Base-by-base conservation (phyloP, 2,113 vertebrate species). In the Penelope pileata region DNA sequence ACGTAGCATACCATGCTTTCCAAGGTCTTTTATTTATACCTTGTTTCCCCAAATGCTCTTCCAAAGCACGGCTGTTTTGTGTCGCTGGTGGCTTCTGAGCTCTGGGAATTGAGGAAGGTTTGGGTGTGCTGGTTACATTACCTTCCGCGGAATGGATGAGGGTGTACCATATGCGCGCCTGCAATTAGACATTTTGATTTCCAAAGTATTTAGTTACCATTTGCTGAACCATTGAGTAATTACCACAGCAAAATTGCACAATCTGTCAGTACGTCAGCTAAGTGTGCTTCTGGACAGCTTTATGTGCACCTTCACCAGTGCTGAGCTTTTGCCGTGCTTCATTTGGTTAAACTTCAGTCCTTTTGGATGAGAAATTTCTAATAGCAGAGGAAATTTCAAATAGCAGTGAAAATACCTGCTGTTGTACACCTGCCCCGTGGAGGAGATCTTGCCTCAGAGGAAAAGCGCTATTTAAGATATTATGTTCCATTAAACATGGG, bases 151-250 rank as follows among this genome's bases (percentile, higher is more conserved):
- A 68, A 78, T 27, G 88, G 94, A 83, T 88, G 83, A 94, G 96
- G 84, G 36, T 82, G 74, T 27, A 15, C 97, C 97, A 97, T 97
- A 96, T 97, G 97, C 95, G 96, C 77, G 2, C 36, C 88, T 64
- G 97, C 96, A 97, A 97, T 97, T 97, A 97, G 95, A 97, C 95
- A 51, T 97, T 97, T 95, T 94, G 93, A 96, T 97, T 97, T 97
- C 95, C 93, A 59, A 30, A 97, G 97, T 93, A 95, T 97, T 97
- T 97, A 97, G 96, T 97, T 97, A 97, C 97, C 94, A 97, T 96
- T 97, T 97, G 97, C 97, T 97, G 97, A 97, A 97, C 95, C 97
- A 97, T 97, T 97, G 97, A 97, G 96, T 96, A 97, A 97, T 97
- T 97, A 97, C 97, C 95, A 93, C 62, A 26, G 96, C 95, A 95